Evolutionary conservation across 1,140 invertebrate species (phyloP).

Genomic region (Drosophila kurseongensis): DNA sequence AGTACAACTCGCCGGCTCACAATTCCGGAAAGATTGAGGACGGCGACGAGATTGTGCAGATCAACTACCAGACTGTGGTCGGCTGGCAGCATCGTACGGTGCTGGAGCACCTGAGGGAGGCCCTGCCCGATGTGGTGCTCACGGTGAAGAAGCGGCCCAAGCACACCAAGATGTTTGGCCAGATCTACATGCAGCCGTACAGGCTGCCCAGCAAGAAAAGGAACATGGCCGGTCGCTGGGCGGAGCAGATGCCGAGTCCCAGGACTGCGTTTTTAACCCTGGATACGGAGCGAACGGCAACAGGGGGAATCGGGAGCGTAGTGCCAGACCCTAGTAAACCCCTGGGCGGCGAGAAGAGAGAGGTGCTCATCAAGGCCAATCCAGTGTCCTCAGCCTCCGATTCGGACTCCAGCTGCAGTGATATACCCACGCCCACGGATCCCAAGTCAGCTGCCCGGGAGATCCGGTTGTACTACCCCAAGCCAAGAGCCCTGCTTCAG

Average conservation of each 20-base stretch:
- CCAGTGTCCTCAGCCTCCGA: slow-evolving; percentile 79
- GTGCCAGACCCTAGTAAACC: slow-evolving; percentile 36
- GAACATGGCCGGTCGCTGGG: slow-evolving; percentile 87
- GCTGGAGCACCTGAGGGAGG: slow-evolving; percentile 91
- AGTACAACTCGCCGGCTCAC: slow-evolving; percentile 93
- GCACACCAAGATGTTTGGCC: slow-evolving; percentile 93
- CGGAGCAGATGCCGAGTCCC: slow-evolving; percentile 87
- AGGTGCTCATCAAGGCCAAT: slow-evolving; percentile 14
- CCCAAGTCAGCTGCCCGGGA: slow-evolving; percentile 68
- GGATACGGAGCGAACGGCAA: slow-evolving; percentile 85
- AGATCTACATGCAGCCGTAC: slow-evolving; percentile 92
- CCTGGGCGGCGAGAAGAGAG: slow-evolving; percentile 8
- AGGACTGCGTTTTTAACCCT: slow-evolving; percentile 87
- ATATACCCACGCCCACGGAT: slow-evolving; percentile 80
- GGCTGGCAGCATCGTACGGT: slow-evolving; percentile 94
- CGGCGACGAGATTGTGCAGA: slow-evolving; percentile 96
- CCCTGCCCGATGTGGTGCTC: slow-evolving; percentile 91
- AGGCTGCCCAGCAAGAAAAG: slow-evolving; percentile 91
- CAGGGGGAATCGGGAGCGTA: slow-evolving; percentile 84
- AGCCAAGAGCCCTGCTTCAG: slow-evolving; percentile 90
- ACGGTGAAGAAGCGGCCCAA: slow-evolving; percentile 93
- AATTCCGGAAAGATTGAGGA: slow-evolving; percentile 95
- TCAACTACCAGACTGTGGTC: slow-evolving; percentile 96
- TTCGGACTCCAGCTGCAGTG: slow-evolving; percentile 82
- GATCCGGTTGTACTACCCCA: slow-evolving; percentile 89